A percentile compares a stretch with the other conserved stretches of the same genome.
These are phyloP conservation scores for Tridacna crocea DNA, from an alignment of 2,888 invertebrate genomes.

Conservation along the genomic window DNA sequence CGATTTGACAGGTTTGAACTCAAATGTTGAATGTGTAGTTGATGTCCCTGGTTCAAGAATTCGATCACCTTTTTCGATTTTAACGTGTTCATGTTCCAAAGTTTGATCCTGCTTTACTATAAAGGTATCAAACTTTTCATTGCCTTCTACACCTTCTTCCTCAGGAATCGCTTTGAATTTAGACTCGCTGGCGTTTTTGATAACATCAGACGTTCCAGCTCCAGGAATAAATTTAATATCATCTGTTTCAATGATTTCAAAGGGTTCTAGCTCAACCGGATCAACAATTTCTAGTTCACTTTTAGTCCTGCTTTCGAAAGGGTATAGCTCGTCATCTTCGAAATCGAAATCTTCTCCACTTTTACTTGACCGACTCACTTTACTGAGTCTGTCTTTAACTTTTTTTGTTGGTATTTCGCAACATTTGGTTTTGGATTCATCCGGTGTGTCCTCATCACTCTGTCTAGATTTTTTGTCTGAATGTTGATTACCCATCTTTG, in stretches of 20 bases:
- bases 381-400: slow-evolving; percentile 40
- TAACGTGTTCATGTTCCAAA: slow-evolving; percentile 23
- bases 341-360: slow-evolving; percentile 51
- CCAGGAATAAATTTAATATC: slow-evolving; percentile 58
- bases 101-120: slow-evolving; percentile 13
- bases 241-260: slow-evolving; percentile 63
- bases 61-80: slow-evolving; percentile 40
- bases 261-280: slow-evolving; percentile 61
- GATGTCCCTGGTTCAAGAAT: slow-evolving; percentile 49
- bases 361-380: slow-evolving; percentile 34
- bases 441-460: slow-evolving; percentile 50
- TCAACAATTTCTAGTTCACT: slow-evolving; percentile 52
- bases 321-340: slow-evolving; percentile 54
- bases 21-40: slow-evolving; percentile 56
- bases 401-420: slow-evolving; percentile 58
- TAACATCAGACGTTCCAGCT: slow-evolving; percentile 59
- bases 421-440: slow-evolving; percentile 54
- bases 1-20: slow-evolving; percentile 48
- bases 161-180: slow-evolving; percentile 53
- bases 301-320: slow-evolving; percentile 47
- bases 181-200: slow-evolving; percentile 51
- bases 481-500: slow-evolving; percentile 54
- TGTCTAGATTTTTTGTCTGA: slow-evolving; percentile 25
- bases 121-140: slow-evolving; percentile 7
- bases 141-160: slow-evolving; percentile 25